Evolutionary conservation across 2,113 vertebrate genomes (phyloP), one percentile per base, ranked within the genome.

Genomic region (Scolopax mira): DNA sequence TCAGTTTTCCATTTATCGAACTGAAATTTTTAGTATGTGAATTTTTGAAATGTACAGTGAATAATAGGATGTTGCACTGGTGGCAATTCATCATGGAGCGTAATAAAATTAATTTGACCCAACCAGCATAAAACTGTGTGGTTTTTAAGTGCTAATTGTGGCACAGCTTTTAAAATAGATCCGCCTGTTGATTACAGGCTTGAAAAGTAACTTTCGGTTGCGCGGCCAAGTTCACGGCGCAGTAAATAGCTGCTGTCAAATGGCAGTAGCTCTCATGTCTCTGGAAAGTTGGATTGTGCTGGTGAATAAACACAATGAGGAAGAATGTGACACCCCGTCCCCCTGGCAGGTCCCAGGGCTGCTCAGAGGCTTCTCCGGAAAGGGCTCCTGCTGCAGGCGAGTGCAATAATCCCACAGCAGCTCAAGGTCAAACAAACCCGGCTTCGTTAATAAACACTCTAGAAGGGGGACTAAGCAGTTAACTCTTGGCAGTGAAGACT

Each of bases 61-160:
- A 97, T 98, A 98, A 97, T 98, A 98, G 97, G 98, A 98, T 98
- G 97, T 98, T 98, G 98, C 98, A 98, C 98, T 98, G 98, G 98
- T 98, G 98, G 98, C 98, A 98, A 98, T 98, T 98, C 98, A 98
- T 98, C 98, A 97, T 97, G 97, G 94, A 98, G 93, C 98, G 97
- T 98, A 98, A 98, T 98, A 98, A 98, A 98, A 98, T 98, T 98
- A 98, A 98, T 98, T 98, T 98, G 98, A 98, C 94, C 95, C 97
- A 97, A 97, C 89, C 89, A 97, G 73, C 8, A 52, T 94, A 92
- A 96, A 95, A 82, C 54, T 90, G 95, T 92, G 95, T 97, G 94
- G 91, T 89, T 96, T 95, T 93, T 96, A 77, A 90, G 89, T 88
- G 74, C 83, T 77, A 79, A 91, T 44, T 77, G 37, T 3, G 28